Evolutionary conservation across 2,888 invertebrate genomes (phyloP), one percentile per base, ranked within the genome.

Genomic region (Cacoxenus indagator): DNA sequence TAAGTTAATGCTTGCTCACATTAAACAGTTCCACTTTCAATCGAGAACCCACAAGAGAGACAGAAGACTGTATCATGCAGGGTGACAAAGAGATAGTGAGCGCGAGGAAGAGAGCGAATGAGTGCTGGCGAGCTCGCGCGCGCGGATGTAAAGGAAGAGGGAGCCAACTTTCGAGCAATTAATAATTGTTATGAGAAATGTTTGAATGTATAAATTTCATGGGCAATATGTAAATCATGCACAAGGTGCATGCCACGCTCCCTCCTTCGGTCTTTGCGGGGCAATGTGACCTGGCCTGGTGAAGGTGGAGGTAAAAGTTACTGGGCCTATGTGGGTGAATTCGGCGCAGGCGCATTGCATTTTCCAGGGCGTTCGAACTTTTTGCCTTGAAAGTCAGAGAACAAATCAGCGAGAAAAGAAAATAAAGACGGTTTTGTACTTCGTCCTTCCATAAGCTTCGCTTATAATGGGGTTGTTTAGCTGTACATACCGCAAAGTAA

Each of bases 121-220:
- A 37, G 37, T 11, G 37, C 8, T 8, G 14, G 37, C 8, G 37
- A 37, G 37, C 8, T 0, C 8, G 0, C 2, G 1, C 8, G 0
- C 8, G 0, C 2, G 1, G 9, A 31, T 31, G 31, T 31, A 31
- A 8, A 31, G 9, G 31, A 31, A 37, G 14, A 6, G 24, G 5
- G 22, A 19, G 5, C 22, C 51, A 51, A 51, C 51, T 24, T 6
- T 8, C 24, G 5, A n/a, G 24, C 77, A 84, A 81, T 81, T 79
- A 78, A 81, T 83, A 82, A 83, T 82, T 83, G 80, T 80, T 75
- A 75, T 76, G 73, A 78, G 75, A 76, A 75, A 71, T 75, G 74
- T 75, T 75, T 70, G 69, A 65, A 75, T 75, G 69, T 76, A 74
- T 71, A 81, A 78, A 83, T 85, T 85, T 85, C 83, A 85, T 82